phyloP scores from a whole-genome alignment of 1,140 invertebrate species.

The Mercenaria mercenaria region DNA sequence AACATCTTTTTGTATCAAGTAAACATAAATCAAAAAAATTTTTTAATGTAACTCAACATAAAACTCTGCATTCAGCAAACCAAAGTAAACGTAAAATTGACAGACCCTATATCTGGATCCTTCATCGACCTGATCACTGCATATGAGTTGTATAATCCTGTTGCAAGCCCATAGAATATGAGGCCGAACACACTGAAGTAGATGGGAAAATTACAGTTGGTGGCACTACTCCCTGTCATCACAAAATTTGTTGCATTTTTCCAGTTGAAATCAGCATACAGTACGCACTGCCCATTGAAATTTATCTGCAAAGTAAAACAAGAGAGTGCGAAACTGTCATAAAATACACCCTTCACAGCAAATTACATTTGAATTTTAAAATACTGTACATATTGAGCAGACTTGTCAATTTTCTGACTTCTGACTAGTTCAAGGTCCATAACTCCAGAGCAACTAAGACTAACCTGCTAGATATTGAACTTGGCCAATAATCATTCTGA shows the following conservation, averaged over 20 bases:
- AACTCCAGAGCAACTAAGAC: no score
- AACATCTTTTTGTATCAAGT: no score
- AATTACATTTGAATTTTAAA: background rate
- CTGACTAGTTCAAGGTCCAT: no score
- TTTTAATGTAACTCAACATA: no score
- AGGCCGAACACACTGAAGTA: slow-evolving; percentile 77
- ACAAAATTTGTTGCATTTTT: slow-evolving; percentile 60
- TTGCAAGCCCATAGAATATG: slow-evolving; percentile 76
- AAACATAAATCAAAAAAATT: no score
- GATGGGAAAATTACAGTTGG: slow-evolving; percentile 76
- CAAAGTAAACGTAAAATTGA: no score
- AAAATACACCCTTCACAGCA: background rate
- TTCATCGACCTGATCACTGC: slow-evolving; percentile 71
- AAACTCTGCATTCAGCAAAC: no score
- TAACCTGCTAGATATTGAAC: background rate
- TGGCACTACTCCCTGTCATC: background rate
- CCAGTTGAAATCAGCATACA: slow-evolving; percentile 69
- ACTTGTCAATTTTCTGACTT: background rate
- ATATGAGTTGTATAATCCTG: slow-evolving; percentile 74
- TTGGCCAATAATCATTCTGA: background rate
- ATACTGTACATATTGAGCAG: background rate
- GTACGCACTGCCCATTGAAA: slow-evolving; percentile 71
- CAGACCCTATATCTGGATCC: slow-evolving; percentile 75
- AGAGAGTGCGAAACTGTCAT: background rate
- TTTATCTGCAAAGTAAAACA: slow-evolving; percentile 68